Base-by-base conservation (phyloP, 2,888 invertebrate species). In the Loripinus fragilis region DNA sequence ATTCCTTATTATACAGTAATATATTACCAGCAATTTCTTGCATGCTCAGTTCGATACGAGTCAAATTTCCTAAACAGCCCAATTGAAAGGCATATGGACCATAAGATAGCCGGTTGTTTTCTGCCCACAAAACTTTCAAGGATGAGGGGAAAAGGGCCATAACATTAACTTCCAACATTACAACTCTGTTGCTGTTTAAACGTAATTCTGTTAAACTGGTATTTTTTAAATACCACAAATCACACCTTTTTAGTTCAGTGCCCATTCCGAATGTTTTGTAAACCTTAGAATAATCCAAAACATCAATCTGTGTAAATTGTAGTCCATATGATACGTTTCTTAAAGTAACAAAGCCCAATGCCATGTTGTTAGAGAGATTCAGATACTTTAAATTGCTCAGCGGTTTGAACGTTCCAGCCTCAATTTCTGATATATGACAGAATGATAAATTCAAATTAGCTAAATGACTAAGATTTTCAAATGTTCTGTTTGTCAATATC, bases 101-200 rank as follows among this genome's bases (percentile, higher is more conserved):
- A 50, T 79, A 83, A 15, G 75, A 76, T 28, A 83, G 76, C 12
- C 64, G 55, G n/a, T 83, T 83, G 33, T 75, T 74, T 28, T 80
- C 69, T 8, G 71, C n/a, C 7, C 60, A 69, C 12, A 79, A 0
- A 33, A 70, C 67, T 42, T 75, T 28, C 15, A 83, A 28, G 2
- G 66, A 38, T 25, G 69, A 28, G 8, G 83, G 80, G 0, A 78
- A 25, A 20, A 80, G 33, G 15, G 68, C 28, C 2, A 42, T 0
- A 0, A 65, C 45, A 60, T 80, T 78, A 20, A 55, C 55, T 45
- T 80, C 80, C 5, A 80, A 2, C 15, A 70, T 23, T 25, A 55
- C 67, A 0, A 83, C 48, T 15, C 77, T 48, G 48, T 80, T 80
- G 17, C 64, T 71, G 28, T 52, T 52, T 10, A 83, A 17, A 15